These are phyloP conservation scores for Zoanthus sansibaricus DNA, from an alignment of 92 coral and sea anemone species.

Conservation along the genomic window DNA sequence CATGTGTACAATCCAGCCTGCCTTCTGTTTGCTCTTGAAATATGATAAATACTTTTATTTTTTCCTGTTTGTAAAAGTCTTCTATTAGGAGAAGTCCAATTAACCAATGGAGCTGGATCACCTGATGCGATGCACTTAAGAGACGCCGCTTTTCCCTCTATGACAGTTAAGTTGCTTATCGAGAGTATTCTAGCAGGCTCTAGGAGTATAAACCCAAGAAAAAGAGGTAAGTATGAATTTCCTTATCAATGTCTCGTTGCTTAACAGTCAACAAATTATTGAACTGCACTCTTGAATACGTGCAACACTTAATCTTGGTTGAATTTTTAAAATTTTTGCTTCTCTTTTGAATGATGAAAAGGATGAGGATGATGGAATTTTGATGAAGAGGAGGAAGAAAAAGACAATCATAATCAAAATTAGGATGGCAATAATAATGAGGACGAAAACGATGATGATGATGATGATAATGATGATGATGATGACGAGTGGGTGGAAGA, in stretches of 20 bases:
- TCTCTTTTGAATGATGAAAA: not conserved
- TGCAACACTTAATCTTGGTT: not conserved
- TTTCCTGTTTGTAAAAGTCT: not conserved
- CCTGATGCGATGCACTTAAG: conserved; percentile 5
- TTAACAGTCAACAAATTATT: too few species aligned
- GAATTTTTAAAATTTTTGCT: too few species aligned
- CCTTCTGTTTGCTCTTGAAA: not conserved
- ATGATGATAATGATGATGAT: too few species aligned
- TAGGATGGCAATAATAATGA: not conserved
- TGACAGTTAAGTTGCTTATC: not conserved
- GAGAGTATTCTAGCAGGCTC: conserved; percentile 14
- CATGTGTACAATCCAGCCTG: conserved; percentile 29
- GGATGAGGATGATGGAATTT: not conserved
- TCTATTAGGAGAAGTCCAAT: conserved; percentile 18
- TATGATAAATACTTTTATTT: not conserved
- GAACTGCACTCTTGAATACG: not conserved
- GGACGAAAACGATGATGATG: too few species aligned
- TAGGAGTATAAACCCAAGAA: not conserved
- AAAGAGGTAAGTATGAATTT: not conserved
- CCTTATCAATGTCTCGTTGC: too few species aligned
- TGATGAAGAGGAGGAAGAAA: not conserved
- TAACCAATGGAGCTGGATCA: not conserved
- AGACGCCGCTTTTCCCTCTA: not conserved
- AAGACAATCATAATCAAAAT: not conserved
- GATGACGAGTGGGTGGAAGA: too few species aligned